Percentiles rank a stretch among this genome's conserved stretches.
Conservation (phyloP, 2,113 vertebrate species). For the Felis chaus region DNA sequence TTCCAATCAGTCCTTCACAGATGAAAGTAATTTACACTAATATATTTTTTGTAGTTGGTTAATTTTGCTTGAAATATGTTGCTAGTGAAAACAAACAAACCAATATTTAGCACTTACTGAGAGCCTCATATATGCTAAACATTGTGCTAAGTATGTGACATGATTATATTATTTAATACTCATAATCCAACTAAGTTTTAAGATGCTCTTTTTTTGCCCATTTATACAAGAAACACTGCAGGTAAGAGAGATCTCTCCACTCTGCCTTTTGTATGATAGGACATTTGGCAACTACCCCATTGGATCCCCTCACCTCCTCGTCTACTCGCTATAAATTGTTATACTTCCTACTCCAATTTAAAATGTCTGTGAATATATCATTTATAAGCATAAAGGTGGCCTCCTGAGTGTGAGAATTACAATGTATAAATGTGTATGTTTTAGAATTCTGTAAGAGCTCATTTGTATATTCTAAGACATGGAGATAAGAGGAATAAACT, state of each 20-base stretch:
- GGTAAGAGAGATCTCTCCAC: not conserved
- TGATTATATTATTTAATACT: not conserved
- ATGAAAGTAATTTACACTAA: not conserved
- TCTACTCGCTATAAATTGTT: not conserved
- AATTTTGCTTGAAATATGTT: not conserved
- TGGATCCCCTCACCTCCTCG: not conserved
- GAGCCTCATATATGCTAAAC: not conserved
- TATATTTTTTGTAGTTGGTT: not conserved
- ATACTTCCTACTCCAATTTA: not conserved
- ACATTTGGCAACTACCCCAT: not conserved
- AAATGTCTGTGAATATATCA: not conserved
- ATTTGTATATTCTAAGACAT: not conserved
- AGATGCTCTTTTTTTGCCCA: not conserved
- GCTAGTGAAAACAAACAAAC: not conserved
- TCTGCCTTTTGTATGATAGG: not conserved
- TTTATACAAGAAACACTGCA: not conserved
- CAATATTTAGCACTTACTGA: not conserved
- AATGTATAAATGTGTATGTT: not conserved
- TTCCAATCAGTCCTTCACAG: not conserved
- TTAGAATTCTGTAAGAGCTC: not conserved
- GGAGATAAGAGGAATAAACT: not conserved
- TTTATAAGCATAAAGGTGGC: not conserved
- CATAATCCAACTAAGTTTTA: not conserved
- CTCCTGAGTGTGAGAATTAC: not conserved
- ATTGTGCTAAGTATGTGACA: not conserved